Conservation (phyloP, 2,113 vertebrate species). For the Eulemur rufifrons region DNA sequence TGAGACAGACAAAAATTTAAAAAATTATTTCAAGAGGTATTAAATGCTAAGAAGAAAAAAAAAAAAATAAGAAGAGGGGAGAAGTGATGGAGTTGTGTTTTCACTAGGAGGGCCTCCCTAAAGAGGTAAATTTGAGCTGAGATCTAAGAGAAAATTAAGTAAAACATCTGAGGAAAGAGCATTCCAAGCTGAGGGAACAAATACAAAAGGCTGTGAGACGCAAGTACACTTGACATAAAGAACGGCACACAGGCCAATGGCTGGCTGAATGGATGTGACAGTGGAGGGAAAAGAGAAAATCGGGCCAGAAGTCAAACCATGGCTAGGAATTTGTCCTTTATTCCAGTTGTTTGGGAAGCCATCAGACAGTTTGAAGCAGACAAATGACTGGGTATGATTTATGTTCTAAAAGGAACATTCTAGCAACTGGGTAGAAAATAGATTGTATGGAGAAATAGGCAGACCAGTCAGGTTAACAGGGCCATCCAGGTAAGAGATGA, state of each 20-base stretch:
- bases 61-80: background rate
- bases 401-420: background rate
- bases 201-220: background rate
- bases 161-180: background rate
- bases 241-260: background rate
- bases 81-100: background rate
- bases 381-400: background rate
- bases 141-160: conserved; percentile 5
- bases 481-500: background rate
- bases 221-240: background rate
- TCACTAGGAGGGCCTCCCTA: background rate
- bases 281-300: background rate
- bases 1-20: background rate
- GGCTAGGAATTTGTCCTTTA: background rate
- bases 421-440: background rate
- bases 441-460: background rate
- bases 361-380: background rate
- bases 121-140: background rate
- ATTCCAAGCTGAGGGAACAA: background rate
- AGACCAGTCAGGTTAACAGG: background rate
- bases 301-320: background rate
- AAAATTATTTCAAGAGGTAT: background rate
- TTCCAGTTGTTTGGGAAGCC: background rate
- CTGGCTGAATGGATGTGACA: background rate
- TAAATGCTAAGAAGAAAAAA: background rate